A percentile compares a stretch with the other conserved stretches of the same genome.
These are phyloP conservation scores for Bembecia ichneumoniformis DNA, from an alignment of 2,888 invertebrate species.

Conservation along the genomic window DNA sequence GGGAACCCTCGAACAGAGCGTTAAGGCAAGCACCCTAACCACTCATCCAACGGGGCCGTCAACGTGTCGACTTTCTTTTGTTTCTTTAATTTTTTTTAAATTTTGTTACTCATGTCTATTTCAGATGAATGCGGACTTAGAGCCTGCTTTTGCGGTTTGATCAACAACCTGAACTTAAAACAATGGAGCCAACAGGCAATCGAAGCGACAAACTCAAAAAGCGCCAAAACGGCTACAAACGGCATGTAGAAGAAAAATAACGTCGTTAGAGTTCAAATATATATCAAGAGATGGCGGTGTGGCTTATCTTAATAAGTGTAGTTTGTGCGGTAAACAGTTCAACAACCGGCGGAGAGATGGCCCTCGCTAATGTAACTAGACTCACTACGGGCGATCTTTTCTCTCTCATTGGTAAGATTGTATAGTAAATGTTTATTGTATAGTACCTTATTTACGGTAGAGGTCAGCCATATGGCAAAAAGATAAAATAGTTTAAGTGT, in stretches of 20 bases:
- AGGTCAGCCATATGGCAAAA: too few species aligned
- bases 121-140: too few species aligned
- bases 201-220: background rate
- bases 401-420: conserved; percentile 59
- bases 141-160: too few species aligned
- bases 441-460: background rate
- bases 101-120: too few species aligned
- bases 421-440: background rate
- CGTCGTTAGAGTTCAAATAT: conserved; percentile 12
- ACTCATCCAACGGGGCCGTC: too few species aligned
- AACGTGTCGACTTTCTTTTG: too few species aligned
- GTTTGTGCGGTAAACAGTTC: conserved; percentile 21
- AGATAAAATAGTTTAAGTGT: too few species aligned
- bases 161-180: too few species aligned
- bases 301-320: conserved; percentile 27
- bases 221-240: conserved; percentile 22
- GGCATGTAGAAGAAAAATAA: conserved; percentile 15
- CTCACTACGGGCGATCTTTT: conserved; percentile 75
- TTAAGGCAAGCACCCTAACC: too few species aligned
- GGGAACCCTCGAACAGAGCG: too few species aligned
- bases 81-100: too few species aligned
- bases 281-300: conserved; percentile 39
- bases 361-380: conserved; percentile 68
- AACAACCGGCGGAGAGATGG: conserved; percentile 40
- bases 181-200: background rate